Evolutionary conservation across 2,888 invertebrate genomes (phyloP).

Genomic region (Orthosia incerta): DNA sequence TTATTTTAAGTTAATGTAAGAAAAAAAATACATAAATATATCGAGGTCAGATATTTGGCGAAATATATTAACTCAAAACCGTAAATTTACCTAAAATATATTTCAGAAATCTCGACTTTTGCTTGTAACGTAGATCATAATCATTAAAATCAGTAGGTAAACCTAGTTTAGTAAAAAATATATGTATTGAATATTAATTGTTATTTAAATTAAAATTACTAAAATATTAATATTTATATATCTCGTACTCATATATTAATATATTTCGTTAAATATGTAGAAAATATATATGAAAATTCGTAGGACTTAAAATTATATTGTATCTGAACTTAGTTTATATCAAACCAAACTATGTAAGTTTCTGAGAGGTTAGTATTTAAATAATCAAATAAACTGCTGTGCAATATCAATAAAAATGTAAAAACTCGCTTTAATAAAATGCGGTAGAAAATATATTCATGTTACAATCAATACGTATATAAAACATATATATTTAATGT

Average conservation of each 20-base stretch:
- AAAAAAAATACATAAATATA: constrained; percentile 8
- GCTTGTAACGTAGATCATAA: constrained; percentile 18
- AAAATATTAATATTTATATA: neutral
- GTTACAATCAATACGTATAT: constrained; percentile 22
- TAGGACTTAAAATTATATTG: neutral
- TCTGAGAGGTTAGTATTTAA: constrained; percentile 19
- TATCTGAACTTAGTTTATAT: neutral
- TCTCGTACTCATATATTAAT: neutral
- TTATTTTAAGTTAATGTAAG: constrained; percentile 43
- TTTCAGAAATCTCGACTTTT: neutral
- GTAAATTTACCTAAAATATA: constrained; percentile 17
- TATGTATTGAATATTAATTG: neutral
- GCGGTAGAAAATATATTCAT: constrained; percentile 47
- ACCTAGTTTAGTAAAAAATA: neutral
- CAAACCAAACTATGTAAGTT: constrained; percentile 4
- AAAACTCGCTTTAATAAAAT: constrained; percentile 28
- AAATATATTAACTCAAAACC: constrained; percentile 6
- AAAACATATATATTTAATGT: constrained; percentile 24
- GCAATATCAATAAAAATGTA: constrained; percentile 83
- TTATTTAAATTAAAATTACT: neutral
- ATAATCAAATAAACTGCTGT: constrained; percentile 80
- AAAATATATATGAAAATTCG: neutral
- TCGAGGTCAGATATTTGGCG: neutral
- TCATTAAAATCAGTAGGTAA: neutral
- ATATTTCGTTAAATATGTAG: neutral